Evolutionary conservation across 2,797 vertebrate genomes (phyloP).

Genomic region (Rhadinocentrus ornatus): DNA sequence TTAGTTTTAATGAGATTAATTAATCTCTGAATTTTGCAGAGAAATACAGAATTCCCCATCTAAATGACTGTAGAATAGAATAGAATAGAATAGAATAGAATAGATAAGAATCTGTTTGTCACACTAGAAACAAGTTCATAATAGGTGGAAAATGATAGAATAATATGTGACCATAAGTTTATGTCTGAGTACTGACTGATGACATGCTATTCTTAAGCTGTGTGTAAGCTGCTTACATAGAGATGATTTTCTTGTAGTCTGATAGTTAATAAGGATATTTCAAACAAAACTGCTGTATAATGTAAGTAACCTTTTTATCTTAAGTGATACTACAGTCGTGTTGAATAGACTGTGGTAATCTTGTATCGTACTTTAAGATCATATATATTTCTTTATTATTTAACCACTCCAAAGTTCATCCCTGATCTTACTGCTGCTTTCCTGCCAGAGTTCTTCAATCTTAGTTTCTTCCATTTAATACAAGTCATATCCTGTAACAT

Average conservation of each 20-base stretch:
- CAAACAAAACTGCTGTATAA: background rate
- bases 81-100: too few relatives aligned
- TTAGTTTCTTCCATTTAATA: slow-evolving; percentile 5
- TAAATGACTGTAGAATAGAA: too few relatives aligned
- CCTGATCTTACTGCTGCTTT: background rate
- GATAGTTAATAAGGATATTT: background rate
- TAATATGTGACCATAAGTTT: slow-evolving; percentile 14
- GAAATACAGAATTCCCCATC: background rate
- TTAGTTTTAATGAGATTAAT: too few relatives aligned
- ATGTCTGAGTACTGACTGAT: background rate
- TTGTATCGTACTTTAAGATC: background rate
- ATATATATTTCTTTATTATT: background rate
- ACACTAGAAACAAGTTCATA: background rate
- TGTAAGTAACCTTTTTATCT: too few relatives aligned
- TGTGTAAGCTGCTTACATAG: slow-evolving; percentile 27
- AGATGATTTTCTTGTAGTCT: slow-evolving; percentile 3
- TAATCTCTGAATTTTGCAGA: too few relatives aligned
- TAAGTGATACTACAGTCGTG: background rate
- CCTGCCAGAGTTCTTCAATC: background rate
- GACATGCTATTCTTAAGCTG: background rate
- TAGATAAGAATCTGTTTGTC: background rate
- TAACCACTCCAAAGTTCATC: background rate
- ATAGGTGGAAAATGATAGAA: background rate
- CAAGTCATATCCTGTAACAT: slow-evolving; percentile 2
- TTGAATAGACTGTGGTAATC: too few relatives aligned